Evolutionary conservation across 1,140 invertebrate genomes (phyloP), one percentile per base, ranked within the genome.

Genomic region (Ostrea edulis): DNA sequence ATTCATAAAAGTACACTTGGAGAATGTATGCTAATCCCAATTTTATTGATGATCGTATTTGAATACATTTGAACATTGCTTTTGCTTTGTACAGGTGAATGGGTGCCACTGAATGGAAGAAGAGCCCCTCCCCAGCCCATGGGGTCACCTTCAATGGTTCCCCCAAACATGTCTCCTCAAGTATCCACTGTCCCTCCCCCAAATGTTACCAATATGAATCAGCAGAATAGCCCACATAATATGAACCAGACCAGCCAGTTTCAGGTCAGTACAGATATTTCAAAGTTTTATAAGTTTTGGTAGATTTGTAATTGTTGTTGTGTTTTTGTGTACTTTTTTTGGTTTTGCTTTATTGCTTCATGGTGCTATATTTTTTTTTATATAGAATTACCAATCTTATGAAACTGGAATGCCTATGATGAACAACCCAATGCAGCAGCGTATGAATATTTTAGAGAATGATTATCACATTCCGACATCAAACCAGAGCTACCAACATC

Each of bases 31-130:
- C 12, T 62, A 20, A 62, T 62, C 20, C 1, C 7, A 62, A 62
- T 62, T 62, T 62, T n/a, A 2, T 62, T 62, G 17, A 81, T 14
- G n/a, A 81, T 29, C 35, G 4, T 51, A 35, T 81, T 29, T 22
- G 71, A 35, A 22, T 17, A 51, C 29, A 35, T 22, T 14, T 81
- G 14, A 81, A 29, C 3, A 29, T 86, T 82, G 25, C 44, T 58
- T 58, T 86, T 82, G 25, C 44, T 58, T 58, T 9, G 5, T 91
- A 85, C 84, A 94, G 93, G 93, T 91, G 93, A 94, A 90, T 94
- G 93, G 93, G 87, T 94, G 53, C 92, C 92, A n/a, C 84, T 93
- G 51, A 68, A 85, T 22, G 90, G 91, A n/a, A 85, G 83, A 53
- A 82, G 84, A 52, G 20, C 82, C 17, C 22, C 81, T 25, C n/a